Evolutionary conservation across 1,140 invertebrate species (phyloP), one percentile per base, ranked within the genome.

Genomic region (Apis dorsata): DNA sequence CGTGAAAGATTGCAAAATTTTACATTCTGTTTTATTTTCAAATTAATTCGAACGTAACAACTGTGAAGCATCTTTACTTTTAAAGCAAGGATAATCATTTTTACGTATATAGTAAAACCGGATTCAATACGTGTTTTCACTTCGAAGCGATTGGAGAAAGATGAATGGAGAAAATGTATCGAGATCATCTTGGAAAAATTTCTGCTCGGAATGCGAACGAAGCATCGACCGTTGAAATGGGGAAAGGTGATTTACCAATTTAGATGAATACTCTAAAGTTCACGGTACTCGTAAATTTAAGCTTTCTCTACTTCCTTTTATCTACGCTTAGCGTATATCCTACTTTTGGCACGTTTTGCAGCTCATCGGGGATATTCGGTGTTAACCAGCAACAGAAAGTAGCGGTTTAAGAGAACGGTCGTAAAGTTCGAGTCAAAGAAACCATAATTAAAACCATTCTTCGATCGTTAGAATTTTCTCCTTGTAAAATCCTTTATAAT

Each of bases 281-380:
- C 57, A 24, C n/a, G 7, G 19, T 34, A 13, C 71, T 11, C 53
- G 24, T 57, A 57, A 72, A 62, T 74, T 59, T 28, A 49, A 51
- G 72, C 72, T 74, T 74, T 74, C 59, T 74, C 72, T 74, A 13
- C 10, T 34, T 62, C 1, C 24, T 8, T 55, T 9, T 55, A 69
- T 69, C 12, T 13, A 13, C 19, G 10, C 53, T 11, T 12, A 24
- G 44, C 21, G 24, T n/a, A 28, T 60, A 74, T 74, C 59, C 72
- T 59, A 74, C 57, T 60, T 74, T 62, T 74, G 10, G 7, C 17
- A n/a, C 49, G 12, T 3, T 49, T 60, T 44, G 1, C 21, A n/a
- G 72, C 24, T 59, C n/a, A 71, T 71, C 24, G 11, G 21, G 2
- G n/a, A 44, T 71, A 55, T 71, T 55, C 15, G 24, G 17, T 71